A percentile compares a stretch with the other conserved stretches of the same genome.
Conservation (phyloP, 1,140 invertebrate species). For the Drosophila lacteicornis region DNA sequence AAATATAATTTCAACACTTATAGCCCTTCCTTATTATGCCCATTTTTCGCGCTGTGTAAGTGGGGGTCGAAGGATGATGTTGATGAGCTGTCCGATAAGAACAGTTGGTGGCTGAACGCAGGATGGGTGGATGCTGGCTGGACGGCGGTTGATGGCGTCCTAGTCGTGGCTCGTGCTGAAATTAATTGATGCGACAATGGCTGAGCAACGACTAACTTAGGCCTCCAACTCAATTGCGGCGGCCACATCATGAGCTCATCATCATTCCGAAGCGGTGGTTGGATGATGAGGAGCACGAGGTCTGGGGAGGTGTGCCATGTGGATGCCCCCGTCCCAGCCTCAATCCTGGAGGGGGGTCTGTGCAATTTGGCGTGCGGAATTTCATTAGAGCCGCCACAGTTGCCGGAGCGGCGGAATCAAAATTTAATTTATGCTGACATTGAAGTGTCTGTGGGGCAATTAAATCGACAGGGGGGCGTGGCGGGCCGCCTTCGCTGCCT, state of each 20-base stretch:
- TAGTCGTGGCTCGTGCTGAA: conserved; percentile 54
- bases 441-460: conserved; percentile 74
- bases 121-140: background rate
- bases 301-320: conserved; percentile 6
- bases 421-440: conserved; percentile 80
- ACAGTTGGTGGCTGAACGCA: background rate
- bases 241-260: conserved; percentile 63
- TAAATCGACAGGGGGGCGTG: conserved; percentile 64
- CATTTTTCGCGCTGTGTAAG: background rate
- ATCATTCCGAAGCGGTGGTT: conserved; percentile 29
- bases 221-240: conserved; percentile 58
- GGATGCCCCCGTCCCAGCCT: conserved; percentile 11
- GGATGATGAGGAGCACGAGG: background rate
- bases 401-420: conserved; percentile 59
- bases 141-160: background rate
- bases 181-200: conserved; percentile 74
- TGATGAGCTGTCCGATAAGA: conserved; percentile 19
- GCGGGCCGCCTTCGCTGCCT: conserved; percentile 18
- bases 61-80: conserved; percentile 21
- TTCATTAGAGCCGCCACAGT: conserved; percentile 59
- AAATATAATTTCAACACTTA: no score
- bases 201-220: conserved; percentile 55
- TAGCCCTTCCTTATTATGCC: no score
- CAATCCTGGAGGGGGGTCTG: conserved; percentile 17
- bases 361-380: conserved; percentile 65